Evolutionary conservation across 2,888 invertebrate genomes (phyloP), one percentile per base, ranked within the genome.

Genomic region (Toxonevra muliebris): DNA sequence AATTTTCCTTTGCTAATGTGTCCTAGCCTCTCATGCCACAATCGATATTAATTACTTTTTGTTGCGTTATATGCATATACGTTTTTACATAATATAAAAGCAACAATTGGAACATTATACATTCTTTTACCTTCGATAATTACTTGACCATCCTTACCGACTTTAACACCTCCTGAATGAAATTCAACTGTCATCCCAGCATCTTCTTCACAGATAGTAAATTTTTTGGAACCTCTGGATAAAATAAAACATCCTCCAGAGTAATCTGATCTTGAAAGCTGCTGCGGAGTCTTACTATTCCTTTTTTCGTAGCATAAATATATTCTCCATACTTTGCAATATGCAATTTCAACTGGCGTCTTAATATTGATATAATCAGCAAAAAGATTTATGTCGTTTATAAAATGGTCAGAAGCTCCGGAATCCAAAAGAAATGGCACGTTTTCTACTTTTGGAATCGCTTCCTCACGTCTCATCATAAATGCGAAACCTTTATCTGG

Each of bases 341-440:
- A n/a, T 57, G 75, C 76, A 40, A 82, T 81, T 71, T 78, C 76
- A 8, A 82, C 15, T 11, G 76, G 79, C 11, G 41, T 30, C 48
- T 67, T 50, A 67, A 78, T 68, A 4, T 68, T 50, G 9, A 53
- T 42, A 68, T 54, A 70, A 63, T 67, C 61, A n/a, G 20, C 11
- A 48, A 68, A 63, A 12, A 76, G 61, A 40, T 60, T 69, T 66
- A 66, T 54, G 55, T 73, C 62, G 41, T 74, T 73, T 10, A 72
- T 73, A 50, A 76, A 45, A 67, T 74, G 72, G 42, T 75, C 71
- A 15, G 71, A 71, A 0, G 72, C 74, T 40, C 68, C 71, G 2
- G 68, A 69, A 50, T 73, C 71, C 43, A 73, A 59, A 54, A 72
- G 40, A 67, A 75, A 73, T 9, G 61, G 66, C 43, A 71, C 17